These are phyloP conservation scores for Pogonomyrmex barbatus DNA, from an alignment of 1,140 invertebrate genomes.

Conservation along the genomic window DNA sequence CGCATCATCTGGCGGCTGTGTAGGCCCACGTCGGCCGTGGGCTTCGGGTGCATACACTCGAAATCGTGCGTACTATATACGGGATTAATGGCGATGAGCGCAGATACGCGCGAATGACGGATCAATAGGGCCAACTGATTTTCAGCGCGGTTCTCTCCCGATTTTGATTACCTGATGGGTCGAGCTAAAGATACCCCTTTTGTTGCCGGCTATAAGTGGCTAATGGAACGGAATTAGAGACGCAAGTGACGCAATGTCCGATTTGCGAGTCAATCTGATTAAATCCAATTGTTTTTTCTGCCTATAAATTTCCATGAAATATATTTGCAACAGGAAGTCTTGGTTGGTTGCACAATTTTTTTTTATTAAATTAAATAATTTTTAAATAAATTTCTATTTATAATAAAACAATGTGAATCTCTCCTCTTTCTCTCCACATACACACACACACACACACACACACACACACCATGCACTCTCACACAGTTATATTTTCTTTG, in stretches of 20 bases:
- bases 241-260: not conserved
- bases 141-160: constrained; percentile 36
- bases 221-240: not conserved
- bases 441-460: too few relatives aligned
- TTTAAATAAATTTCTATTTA: too few relatives aligned
- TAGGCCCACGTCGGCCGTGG: constrained; percentile 14
- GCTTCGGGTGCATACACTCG: not conserved
- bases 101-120: constrained; percentile 48
- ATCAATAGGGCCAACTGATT: constrained; percentile 45
- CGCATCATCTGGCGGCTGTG: not conserved
- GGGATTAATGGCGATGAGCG: constrained; percentile 37
- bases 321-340: not conserved
- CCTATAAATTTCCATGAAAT: too few relatives aligned
- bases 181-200: constrained; percentile 9
- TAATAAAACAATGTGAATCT: too few relatives aligned
- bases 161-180: constrained; percentile 1
- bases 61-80: constrained; percentile 18
- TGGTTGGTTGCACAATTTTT: not conserved
- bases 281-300: not conserved
- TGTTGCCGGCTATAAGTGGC: not conserved
- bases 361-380: not conserved
- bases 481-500: not conserved
- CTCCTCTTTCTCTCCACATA: too few relatives aligned
- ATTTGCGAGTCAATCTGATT: not conserved
- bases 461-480: too few relatives aligned